Evolutionary conservation across 35 echinoderm and acorn worm genomes (phyloP).

Genomic region (Apostichopus japonicus): DNA sequence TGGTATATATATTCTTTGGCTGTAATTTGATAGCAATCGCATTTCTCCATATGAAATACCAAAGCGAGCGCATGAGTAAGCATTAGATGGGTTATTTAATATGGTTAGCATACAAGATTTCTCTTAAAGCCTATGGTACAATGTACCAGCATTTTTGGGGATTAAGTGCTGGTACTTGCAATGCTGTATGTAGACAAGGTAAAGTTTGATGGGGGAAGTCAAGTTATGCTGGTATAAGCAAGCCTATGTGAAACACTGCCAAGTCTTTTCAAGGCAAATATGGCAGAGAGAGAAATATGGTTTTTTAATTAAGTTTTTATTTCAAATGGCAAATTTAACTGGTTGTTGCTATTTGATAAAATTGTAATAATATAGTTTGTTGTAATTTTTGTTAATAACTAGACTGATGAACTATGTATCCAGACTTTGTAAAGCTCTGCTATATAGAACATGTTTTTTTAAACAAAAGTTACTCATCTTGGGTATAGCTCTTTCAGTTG

Average conservation of each 20-base stretch:
- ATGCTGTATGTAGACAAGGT: slow-evolving; percentile 22
- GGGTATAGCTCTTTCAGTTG: too few relatives aligned
- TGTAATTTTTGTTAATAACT: neutral
- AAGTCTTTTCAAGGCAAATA: neutral
- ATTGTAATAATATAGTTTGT: neutral
- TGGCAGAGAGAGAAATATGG: neutral
- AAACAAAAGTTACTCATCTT: too few relatives aligned
- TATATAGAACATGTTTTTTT: too few relatives aligned
- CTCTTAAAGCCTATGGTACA: neutral
- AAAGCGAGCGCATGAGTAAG: neutral
- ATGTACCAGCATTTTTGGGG: neutral
- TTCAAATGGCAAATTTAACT: neutral
- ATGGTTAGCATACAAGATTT: slow-evolving; percentile 21
- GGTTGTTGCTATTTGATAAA: neutral
- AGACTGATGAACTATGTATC: too few relatives aligned
- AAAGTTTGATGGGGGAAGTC: slow-evolving; percentile 27
- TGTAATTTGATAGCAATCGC: neutral
- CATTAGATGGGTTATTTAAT: slow-evolving; percentile 22
- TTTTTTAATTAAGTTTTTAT: neutral
- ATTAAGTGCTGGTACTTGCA: slow-evolving; percentile 4
- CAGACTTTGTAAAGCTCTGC: too few relatives aligned
- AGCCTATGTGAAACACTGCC: neutral
- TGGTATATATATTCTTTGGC: neutral
- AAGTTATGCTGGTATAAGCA: neutral
- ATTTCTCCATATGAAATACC: slow-evolving; percentile 11